Percentiles rank a stretch among this genome's conserved stretches.
Evolutionary conservation across 2,113 vertebrate genomes (phyloP).

Genomic region (Axis porcinus): DNA sequence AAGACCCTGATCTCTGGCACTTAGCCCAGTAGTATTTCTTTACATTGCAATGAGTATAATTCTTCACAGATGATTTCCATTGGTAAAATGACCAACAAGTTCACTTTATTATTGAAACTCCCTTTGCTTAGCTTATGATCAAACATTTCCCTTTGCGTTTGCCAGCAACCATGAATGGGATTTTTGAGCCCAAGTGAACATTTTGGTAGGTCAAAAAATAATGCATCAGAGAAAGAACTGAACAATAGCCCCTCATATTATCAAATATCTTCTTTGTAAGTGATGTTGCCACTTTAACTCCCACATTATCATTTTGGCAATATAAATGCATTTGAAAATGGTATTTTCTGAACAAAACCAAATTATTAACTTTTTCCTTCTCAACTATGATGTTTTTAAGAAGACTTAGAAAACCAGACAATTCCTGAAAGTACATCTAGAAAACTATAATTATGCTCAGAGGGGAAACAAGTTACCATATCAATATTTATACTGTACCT

Average conservation of each 20-base stretch:
- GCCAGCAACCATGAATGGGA: not conserved
- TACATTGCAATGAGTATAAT: not conserved
- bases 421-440: not conserved
- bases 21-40: not conserved
- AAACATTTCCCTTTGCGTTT: not conserved
- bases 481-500: not conserved
- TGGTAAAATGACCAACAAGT: not conserved
- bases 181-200: not conserved
- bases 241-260: not conserved
- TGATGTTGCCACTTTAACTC: not conserved
- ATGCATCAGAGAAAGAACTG: not conserved
- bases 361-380: not conserved
- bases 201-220: not conserved
- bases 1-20: not conserved
- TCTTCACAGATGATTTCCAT: not conserved
- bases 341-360: constrained; percentile 29
- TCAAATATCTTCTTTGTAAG: not conserved
- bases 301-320: not conserved
- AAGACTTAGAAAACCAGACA: not conserved
- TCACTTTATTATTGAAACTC: not conserved
- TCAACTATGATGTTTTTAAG: not conserved
- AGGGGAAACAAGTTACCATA: not conserved
- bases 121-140: not conserved
- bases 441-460: not conserved
- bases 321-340: constrained; percentile 17